Base-by-base conservation (phyloP, 2,797 vertebrate genomes). In the Chrosomus eos region DNA sequence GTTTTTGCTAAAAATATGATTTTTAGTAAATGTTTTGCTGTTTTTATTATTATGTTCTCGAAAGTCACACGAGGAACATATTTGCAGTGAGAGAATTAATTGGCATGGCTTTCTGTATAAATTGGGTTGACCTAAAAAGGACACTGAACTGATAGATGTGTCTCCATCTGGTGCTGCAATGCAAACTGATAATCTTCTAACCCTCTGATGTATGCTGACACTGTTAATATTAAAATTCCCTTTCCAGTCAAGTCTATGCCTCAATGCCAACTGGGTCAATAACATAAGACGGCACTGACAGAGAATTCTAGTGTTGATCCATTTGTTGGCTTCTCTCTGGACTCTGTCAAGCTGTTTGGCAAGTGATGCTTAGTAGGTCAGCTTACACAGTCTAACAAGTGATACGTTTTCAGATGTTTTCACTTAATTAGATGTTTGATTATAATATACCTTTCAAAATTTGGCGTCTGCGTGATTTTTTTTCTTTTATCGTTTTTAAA, bases 81-180 rank as follows among this genome's bases (percentile, higher is more conserved):
- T 45, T 23, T 75, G 58, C 43, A 48, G 67, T 23, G 58, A 21
- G 36, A 67, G 75, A 90, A 91, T 93, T 91, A 91, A n/a, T 82
- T 80, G 48, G 73, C 40, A 33, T 74, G 80, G 74, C 71, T 78
- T 23, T 85, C 60, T 11, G 82, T 70, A 45, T 81, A 66, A 86
- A 62, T 7, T 71, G 38, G 68, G 79, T 51, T 84, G 87, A 78
- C 87, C 53, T 77, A 74, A 45, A 71, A 81, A 77, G 45, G 43
- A 64, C 72, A 70, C 82, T 91, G 87, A 89, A 70, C 82, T 91
- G 87, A 89, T 79, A 90, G 84, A 75, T 74, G 78, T 28, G 84
- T 75, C 53, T 85, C 90, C 91, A 93, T 94, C 93, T 94, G 93
- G 82, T 86, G 73, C 80, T 88, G 78, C 80, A 74, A 82, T 81